Conservation (phyloP, 2,888 invertebrate species). For the Pachydiplax longipennis region DNA sequence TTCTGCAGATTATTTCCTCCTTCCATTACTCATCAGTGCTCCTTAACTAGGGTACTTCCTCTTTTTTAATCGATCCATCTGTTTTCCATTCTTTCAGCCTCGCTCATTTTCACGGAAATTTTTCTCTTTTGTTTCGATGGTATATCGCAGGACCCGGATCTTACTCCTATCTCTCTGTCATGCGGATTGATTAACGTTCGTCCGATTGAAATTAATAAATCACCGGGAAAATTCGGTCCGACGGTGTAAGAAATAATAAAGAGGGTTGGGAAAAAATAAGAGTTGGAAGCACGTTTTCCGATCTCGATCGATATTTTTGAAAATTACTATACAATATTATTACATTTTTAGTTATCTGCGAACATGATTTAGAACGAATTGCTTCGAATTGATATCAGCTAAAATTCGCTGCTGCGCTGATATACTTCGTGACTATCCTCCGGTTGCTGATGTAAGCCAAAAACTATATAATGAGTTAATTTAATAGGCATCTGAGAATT, state of each 20-base stretch:
- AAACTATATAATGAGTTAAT: no score
- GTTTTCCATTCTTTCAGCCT: not conserved
- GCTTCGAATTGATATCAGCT: no score
- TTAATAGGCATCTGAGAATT: no score
- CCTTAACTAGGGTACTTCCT: not conserved
- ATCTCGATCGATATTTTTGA: no score
- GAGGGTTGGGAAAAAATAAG: not conserved
- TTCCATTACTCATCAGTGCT: not conserved
- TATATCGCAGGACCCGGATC: not conserved
- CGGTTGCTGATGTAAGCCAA: no score
- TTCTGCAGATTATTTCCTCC: no score
- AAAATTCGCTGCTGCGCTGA: no score
- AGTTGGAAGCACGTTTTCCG: no score
- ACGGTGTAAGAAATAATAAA: not conserved
- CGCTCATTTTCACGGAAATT: not conserved
- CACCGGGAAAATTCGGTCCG: not conserved
- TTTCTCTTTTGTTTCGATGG: not conserved
- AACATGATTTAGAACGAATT: no score
- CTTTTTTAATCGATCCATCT: constrained; percentile 30
- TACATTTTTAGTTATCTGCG: no score
- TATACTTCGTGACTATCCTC: no score
- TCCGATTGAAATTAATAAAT: not conserved
- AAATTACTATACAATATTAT: no score
- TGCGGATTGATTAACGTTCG: not conserved
- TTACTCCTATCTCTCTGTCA: not conserved